Base-by-base conservation (phyloP, 1,140 invertebrate species). In the Sycophaga agraensis region DNA sequence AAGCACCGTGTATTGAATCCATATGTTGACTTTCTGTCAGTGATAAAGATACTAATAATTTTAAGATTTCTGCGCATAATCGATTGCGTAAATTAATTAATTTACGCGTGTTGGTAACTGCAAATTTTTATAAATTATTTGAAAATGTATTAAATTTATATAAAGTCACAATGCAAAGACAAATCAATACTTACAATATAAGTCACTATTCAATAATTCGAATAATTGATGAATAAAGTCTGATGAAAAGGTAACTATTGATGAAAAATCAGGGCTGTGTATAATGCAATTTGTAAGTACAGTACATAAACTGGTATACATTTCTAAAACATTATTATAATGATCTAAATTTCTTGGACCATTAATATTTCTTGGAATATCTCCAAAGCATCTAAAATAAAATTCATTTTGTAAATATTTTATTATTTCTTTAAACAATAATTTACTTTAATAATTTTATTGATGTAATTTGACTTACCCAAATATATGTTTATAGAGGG, bases 251-350 rank as follows among this genome's bases (percentile, higher is more conserved):
- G 74, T 67, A 39, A 81, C 69, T n/a, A 74, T 74, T 2, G 70
- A 65, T 16, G 76, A 64, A 69, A 81, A 81, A 34, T 69, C 70
- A 4, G 68, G 65, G 68, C 76, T 81, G 14, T 73, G 54, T 26
- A 65, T 67, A 9, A 80, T 68, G 17, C 78, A 73, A 57, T 77
- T 79, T 14, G 72, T 78, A 24, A 85, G 63, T 55, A 84, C 66
- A 35, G 65, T 70, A 60, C 77, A 83, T 26, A 85, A 73, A 45
- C 64, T 70, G 1, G 73, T 71, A 59, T 82, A 80, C 82, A 85
- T 84, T 69, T 83, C 77, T 31, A 84, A 63, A 28, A 82, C 63
- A 40, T 82, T 82, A 48, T 68, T 73, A 62, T 82, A 83, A 19
- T 80, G 68, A 4, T 71, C 64, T 4, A 82, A 60, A 66, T 72